Base-by-base conservation (phyloP, 2,113 vertebrate species). In the Austrofundulus limnaeus region DNA sequence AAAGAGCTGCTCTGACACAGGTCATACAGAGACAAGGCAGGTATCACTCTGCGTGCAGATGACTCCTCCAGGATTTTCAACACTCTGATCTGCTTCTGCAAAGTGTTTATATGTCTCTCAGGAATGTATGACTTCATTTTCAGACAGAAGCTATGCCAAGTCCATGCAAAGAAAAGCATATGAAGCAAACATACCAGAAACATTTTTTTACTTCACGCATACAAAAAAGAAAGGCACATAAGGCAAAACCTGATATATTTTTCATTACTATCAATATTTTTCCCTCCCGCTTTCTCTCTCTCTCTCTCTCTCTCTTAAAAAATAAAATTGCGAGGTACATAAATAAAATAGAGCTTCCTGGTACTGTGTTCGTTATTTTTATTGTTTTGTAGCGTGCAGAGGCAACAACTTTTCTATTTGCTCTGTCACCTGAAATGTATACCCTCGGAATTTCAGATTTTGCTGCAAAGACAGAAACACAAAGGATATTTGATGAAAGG, bases 1-100 rank as follows among this genome's bases (percentile, higher is more conserved):
- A 58, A 60, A 67, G 34, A 66, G 47, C 49, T 37, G 20, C 45
- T 21, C 50, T 78, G 66, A 77, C 34, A 38, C 54, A 51, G 60
- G 73, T 62, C 73, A 81, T 34, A 52, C 55, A 66, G 23, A 60
- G 70, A 80, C 72, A 38, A 23, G 61, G 19, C 50, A 52, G 48
- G 23, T 42, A 48, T 23, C 50, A 70, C 75, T 78, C 70, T 58
- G 49, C 59, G 62, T 23, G 60, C 25, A 48, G 37, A n/a, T 50
- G 49, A 16, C 54, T 20, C 64, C 31, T 55, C 48, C 46, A 14
- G 45, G 49, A 68, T 24, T 62, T 60, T 38, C 81, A 66, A 69
- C 14, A 52, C 49, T 51, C 20, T 21, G 31, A 23, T 50, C 12
- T 0, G 19, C 3, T 49, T 70, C 20, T 65, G 37, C 42, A 61